These are phyloP conservation scores for Sarcophaga carnaria DNA, from an alignment of 2,888 invertebrate genomes.

Conservation along the genomic window DNA sequence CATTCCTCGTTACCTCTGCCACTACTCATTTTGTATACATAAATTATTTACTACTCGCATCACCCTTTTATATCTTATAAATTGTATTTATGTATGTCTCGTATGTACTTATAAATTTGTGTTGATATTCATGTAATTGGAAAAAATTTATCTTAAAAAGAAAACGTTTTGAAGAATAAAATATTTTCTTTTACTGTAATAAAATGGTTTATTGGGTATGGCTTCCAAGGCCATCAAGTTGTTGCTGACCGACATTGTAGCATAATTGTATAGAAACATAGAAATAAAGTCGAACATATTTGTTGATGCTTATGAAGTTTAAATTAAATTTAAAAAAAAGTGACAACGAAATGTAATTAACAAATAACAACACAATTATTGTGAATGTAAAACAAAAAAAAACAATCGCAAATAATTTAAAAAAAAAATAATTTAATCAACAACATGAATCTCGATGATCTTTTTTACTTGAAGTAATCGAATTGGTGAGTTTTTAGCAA, in stretches of 20 bases:
- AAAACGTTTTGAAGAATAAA: constrained; percentile 39
- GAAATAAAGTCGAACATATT: constrained; percentile 1
- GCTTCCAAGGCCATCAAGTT: constrained; percentile 11
- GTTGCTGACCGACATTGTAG: not conserved
- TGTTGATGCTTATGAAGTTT: constrained; percentile 12
- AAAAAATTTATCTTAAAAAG: not conserved
- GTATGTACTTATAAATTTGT: too few species aligned
- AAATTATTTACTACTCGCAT: not conserved
- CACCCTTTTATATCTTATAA: not conserved
- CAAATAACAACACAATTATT: not conserved
- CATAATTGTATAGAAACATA: not conserved
- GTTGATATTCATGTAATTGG: not conserved
- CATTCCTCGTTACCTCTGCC: constrained; percentile 29
- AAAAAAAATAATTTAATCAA: too few species aligned
- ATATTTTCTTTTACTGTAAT: constrained; percentile 33
- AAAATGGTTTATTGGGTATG: constrained; percentile 41
- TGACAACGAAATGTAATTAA: not conserved
- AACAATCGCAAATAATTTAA: too few species aligned
- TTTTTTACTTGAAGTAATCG: too few species aligned
- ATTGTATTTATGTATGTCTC: too few species aligned
- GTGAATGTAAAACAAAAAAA: too few species aligned
- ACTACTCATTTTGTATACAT: not conserved
- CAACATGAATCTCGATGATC: too few species aligned
- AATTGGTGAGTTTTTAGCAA: too few species aligned
- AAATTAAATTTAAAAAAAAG: not conserved